phyloP scores from a whole-genome alignment of 2,888 invertebrate genomes.

The Ormyrus nitidulus region DNA sequence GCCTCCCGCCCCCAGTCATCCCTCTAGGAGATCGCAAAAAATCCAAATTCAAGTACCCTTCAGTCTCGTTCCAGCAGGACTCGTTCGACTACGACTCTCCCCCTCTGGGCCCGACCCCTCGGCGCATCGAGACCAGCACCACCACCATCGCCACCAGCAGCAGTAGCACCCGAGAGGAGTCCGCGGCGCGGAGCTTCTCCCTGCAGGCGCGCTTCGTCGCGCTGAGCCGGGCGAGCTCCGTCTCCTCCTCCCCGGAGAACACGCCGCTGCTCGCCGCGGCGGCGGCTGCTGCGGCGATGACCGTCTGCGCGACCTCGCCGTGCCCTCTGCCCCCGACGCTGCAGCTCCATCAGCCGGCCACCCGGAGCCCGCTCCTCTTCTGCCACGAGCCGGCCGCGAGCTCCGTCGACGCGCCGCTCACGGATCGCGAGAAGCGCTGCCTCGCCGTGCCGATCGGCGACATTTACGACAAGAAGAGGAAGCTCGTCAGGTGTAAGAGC shows the following conservation, averaged over 20 bases:
- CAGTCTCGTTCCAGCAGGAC: slow-evolving; percentile 72
- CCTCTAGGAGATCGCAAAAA: too few species aligned
- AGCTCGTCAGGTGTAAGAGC: slow-evolving; percentile 68
- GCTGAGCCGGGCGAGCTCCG: not conserved
- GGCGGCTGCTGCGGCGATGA: slow-evolving; percentile 16
- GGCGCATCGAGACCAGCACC: too few species aligned
- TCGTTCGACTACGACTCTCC: slow-evolving; percentile 66
- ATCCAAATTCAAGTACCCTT: not conserved
- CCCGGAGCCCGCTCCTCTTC: not conserved
- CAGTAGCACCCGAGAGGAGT: not conserved
- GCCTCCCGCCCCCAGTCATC: too few species aligned
- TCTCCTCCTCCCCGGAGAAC: not conserved
- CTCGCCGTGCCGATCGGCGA: slow-evolving; percentile 73
- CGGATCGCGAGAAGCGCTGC: slow-evolving; percentile 72
- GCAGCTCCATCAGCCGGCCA: not conserved
- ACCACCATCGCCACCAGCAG: too few species aligned
- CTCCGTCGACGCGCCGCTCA: slow-evolving; percentile 60
- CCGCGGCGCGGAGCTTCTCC: not conserved
- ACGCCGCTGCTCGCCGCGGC: slow-evolving; percentile 29
- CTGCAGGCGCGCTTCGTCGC: slow-evolving; percentile 41
- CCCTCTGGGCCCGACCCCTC: slow-evolving; percentile 34
- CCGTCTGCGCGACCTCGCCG: slow-evolving; percentile 1
- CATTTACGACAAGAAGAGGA: slow-evolving; percentile 70
- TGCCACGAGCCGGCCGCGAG: not conserved
- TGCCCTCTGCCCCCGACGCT: not conserved